Evolutionary conservation across 1,140 invertebrate genomes (phyloP).

Genomic region (Rhyzopertha dominica): DNA sequence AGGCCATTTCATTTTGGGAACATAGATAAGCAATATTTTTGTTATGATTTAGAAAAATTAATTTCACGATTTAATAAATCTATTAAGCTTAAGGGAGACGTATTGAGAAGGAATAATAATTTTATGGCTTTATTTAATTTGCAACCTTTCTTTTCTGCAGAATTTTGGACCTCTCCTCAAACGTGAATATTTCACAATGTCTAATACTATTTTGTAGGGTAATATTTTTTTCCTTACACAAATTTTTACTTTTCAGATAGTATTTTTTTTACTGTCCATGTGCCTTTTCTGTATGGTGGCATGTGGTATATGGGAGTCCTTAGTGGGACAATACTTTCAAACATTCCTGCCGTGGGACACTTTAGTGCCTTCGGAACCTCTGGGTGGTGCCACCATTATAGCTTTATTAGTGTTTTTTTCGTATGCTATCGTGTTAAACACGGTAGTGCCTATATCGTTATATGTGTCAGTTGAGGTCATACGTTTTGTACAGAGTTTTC

Average conservation of each 20-base stretch:
- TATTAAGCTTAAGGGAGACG: no score
- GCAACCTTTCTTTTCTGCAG: no score
- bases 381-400: conserved; percentile 85
- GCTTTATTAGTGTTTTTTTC: conserved; percentile 97
- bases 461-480: conserved; percentile 97
- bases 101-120: no score
- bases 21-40: no score
- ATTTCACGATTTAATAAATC: no score
- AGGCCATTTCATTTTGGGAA: no score
- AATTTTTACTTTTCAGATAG: conserved; percentile 83
- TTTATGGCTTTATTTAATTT: no score
- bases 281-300: conserved; percentile 97
- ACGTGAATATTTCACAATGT: no score
- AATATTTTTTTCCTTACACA: conserved; percentile 6
- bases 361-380: conserved; percentile 74
- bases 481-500: conserved; percentile 91
- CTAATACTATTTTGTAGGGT: no score
- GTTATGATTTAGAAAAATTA: no score
- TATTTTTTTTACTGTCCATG: conserved; percentile 95
- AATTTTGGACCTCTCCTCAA: no score
- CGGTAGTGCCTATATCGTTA: conserved; percentile 98
- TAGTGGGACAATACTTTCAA: conserved; percentile 88
- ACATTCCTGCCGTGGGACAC: conserved; percentile 92
- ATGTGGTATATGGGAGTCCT: conserved; percentile 95
- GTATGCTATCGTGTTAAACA: conserved; percentile 98